Conservation (phyloP, 2,888 invertebrate genomes). For the Himalopsyche kuldschensis region DNA sequence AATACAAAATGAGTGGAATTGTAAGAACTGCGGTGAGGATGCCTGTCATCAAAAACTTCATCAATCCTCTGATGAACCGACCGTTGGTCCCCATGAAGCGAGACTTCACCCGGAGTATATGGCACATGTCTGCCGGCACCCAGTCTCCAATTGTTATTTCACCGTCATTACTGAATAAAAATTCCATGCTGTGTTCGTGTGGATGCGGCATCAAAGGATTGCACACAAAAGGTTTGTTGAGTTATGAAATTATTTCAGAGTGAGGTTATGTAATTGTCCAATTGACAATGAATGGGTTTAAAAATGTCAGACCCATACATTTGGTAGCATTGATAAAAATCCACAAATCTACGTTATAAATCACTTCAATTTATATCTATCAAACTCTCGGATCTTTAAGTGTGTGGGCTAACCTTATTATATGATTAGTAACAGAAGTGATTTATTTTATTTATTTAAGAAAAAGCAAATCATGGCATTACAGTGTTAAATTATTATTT, state of each 20-base stretch:
- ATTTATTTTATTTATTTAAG: too few relatives aligned
- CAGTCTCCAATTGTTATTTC: conserved; percentile 46
- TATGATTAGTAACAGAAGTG: too few relatives aligned
- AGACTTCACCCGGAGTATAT: conserved; percentile 66
- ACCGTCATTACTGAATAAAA: conserved; percentile 50
- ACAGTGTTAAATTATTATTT: too few relatives aligned
- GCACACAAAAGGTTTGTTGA: conserved; percentile 71
- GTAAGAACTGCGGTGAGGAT: conserved; percentile 64
- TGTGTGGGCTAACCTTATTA: too few relatives aligned
- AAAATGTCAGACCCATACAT: not conserved
- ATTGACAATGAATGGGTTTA: not conserved
- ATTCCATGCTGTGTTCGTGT: conserved; percentile 68
- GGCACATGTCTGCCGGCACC: conserved; percentile 65
- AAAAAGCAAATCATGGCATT: too few relatives aligned
- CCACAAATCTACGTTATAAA: too few relatives aligned
- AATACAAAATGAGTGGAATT: conserved; percentile 68
- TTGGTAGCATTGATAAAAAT: too few relatives aligned
- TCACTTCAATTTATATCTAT: too few relatives aligned
- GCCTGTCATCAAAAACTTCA: conserved; percentile 45
- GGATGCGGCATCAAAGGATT: conserved; percentile 66
- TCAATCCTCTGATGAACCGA: conserved; percentile 40
- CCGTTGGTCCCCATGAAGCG: conserved; percentile 58
- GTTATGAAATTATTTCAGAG: not conserved
- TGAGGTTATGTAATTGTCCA: conserved; percentile 33
- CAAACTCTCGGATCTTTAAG: too few relatives aligned